phyloP scores from a whole-genome alignment of 1,140 invertebrate genomes.

The Drosophila hydei region DNA sequence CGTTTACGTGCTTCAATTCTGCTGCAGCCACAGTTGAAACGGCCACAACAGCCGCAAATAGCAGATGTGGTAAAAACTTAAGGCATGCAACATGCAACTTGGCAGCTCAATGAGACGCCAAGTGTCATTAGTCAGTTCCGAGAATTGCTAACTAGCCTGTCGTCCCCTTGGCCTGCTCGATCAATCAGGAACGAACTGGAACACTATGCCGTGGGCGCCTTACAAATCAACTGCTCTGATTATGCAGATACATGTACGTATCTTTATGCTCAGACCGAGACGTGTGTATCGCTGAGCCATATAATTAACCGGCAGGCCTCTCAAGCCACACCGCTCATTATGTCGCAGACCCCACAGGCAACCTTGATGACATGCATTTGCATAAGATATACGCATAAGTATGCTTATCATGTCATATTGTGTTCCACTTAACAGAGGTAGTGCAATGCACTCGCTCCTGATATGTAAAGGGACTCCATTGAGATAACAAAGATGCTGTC shows the following conservation, averaged over 20 bases:
- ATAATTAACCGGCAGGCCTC: constrained; percentile 66
- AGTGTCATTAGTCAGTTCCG: constrained; percentile 78
- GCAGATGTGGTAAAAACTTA: constrained; percentile 7
- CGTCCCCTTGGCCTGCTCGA: constrained; percentile 50
- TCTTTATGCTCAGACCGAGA: constrained; percentile 18
- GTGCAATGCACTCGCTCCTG: constrained; percentile 12
- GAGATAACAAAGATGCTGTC: neutral
- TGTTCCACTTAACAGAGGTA: constrained; percentile 34
- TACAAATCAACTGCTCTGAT: constrained; percentile 69
- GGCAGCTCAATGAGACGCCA: constrained; percentile 45
- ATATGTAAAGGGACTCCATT: neutral
- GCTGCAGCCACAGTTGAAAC: constrained; percentile 10
- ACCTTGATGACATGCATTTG: constrained; percentile 65
- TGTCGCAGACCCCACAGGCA: constrained; percentile 70
- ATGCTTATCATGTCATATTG: constrained; percentile 56
- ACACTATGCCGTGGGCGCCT: constrained; percentile 63
- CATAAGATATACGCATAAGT: constrained; percentile 51
- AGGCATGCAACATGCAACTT: constrained; percentile 57
- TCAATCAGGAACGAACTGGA: constrained; percentile 68
- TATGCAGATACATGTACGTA: constrained; percentile 44
- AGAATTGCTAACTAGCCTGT: constrained; percentile 71
- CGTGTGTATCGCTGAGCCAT: constrained; percentile 27
- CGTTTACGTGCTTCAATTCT: constrained; percentile 75
- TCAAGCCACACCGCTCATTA: constrained; percentile 68
- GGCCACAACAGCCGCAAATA: constrained; percentile 7